A percentile compares a stretch with the other conserved stretches of the same genome.
Evolutionary conservation across 2,113 vertebrate species (phyloP).

Genomic region (Pseudopipra pipra): DNA sequence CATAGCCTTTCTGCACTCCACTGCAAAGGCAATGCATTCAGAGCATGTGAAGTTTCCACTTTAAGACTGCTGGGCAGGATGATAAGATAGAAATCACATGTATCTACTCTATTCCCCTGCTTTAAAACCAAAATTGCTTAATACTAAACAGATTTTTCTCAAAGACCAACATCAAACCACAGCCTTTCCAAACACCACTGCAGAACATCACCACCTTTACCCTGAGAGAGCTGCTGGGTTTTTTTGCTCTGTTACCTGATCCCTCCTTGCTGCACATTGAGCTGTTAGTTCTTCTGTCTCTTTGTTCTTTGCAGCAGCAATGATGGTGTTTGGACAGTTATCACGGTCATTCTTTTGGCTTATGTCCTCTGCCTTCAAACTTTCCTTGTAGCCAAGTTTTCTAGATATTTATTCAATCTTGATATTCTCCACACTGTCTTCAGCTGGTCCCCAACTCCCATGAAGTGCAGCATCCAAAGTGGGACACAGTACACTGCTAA

Average conservation of each 20-base stretch:
- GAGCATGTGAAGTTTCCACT: neutral
- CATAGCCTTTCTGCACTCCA: neutral
- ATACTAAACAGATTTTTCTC: neutral
- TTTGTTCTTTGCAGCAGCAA: neutral
- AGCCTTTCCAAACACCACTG: neutral
- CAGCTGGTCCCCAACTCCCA: fast-evolving
- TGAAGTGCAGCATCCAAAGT: neutral
- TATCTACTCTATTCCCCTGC: neutral
- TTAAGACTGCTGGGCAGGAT: neutral
- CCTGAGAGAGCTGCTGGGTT: neutral
- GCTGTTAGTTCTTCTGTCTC: neutral
- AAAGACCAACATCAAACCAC: neutral
- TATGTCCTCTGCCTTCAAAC: neutral
- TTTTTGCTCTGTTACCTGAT: neutral
- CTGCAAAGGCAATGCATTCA: neutral
- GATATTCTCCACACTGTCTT: neutral
- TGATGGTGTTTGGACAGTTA: neutral
- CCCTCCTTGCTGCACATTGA: fast-evolving
- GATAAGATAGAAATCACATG: neutral
- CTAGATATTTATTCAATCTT: neutral
- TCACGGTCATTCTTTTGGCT: neutral
- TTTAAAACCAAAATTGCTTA: neutral
- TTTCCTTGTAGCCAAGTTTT: neutral
- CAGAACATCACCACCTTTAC: neutral
- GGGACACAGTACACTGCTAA: neutral